Percentiles rank a stretch among this genome's conserved stretches.
phyloP scores from a whole-genome alignment of 92 coral and sea anemone species.

The Plumapathes pennacea region DNA sequence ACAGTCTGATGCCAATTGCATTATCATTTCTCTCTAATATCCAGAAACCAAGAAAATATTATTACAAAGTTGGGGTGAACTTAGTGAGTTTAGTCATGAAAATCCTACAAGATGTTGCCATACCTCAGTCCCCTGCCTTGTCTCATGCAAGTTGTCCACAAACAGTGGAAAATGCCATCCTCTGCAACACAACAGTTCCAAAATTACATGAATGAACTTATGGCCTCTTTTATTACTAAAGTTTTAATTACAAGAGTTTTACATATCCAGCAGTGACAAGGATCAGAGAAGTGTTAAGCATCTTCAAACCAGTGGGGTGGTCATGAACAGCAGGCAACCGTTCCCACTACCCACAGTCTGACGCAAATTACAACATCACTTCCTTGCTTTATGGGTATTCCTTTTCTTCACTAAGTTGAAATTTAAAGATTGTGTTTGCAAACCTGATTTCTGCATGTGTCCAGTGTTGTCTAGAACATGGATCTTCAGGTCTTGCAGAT shows the following conservation, averaged over 20 bases:
- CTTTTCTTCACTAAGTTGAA: too few relatives aligned
- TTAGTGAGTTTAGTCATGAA: too few relatives aligned
- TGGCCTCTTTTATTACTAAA: too few relatives aligned
- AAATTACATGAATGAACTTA: too few relatives aligned
- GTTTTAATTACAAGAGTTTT: too few relatives aligned
- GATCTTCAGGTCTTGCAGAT: slow-evolving; percentile 79
- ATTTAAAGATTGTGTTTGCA: too few relatives aligned
- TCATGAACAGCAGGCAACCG: slow-evolving; percentile 61
- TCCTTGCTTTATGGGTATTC: too few relatives aligned
- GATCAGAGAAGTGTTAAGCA: slow-evolving; percentile 52
- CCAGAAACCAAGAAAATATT: too few relatives aligned
- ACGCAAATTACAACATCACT: slow-evolving; percentile 63
- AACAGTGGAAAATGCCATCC: slow-evolving; percentile 90
- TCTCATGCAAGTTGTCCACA: slow-evolving; percentile 91
- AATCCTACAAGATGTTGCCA: background rate
- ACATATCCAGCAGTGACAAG: too few relatives aligned
- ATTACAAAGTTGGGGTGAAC: too few relatives aligned
- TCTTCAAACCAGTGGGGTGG: slow-evolving; percentile 56
- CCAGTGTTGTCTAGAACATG: slow-evolving; percentile 85
- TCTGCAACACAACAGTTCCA: slow-evolving; percentile 42
- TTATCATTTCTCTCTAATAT: too few relatives aligned
- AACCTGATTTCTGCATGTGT: slow-evolving; percentile 89
- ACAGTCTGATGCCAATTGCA: too few relatives aligned
- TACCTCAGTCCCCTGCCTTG: slow-evolving; percentile 83
- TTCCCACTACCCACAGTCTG: slow-evolving; percentile 49